Evolutionary conservation across 2,113 vertebrate genomes (phyloP).

Genomic region (Rhinolophus sinicus): DNA sequence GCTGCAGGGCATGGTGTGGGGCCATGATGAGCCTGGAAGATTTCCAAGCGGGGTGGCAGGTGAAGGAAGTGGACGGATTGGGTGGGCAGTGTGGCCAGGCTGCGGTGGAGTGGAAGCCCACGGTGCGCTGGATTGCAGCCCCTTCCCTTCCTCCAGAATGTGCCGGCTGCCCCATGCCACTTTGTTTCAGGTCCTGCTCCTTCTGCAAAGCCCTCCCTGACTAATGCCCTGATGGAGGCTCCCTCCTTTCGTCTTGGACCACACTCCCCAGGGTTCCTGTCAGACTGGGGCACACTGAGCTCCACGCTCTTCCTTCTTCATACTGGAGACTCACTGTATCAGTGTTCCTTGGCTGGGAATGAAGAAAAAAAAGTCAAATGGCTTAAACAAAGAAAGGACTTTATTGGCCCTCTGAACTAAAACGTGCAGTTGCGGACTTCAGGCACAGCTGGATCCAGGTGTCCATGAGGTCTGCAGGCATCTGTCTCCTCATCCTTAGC

Average conservation of each 20-base stretch:
- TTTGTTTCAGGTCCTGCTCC: neutral
- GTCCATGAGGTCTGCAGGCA: neutral
- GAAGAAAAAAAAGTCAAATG: neutral
- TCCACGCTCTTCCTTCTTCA: rapidly evolving
- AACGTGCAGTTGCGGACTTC: neutral
- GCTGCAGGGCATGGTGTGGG: neutral
- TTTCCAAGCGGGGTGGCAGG: neutral
- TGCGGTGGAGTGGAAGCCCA: no score
- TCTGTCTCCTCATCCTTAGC: no score
- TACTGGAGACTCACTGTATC: neutral
- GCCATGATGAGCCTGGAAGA: neutral
- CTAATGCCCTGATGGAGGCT: no score
- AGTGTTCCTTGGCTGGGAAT: neutral
- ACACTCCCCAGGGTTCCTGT: neutral
- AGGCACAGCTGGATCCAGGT: neutral
- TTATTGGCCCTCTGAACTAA: neutral
- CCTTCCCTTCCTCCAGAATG: no score
- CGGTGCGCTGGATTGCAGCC: neutral
- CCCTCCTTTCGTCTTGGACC: neutral
- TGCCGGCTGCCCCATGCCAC: neutral
- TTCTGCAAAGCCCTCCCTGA: neutral
- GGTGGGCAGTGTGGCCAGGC: neutral
- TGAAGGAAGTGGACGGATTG: neutral
- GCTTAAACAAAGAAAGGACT: neutral
- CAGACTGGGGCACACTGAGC: neutral